These are phyloP conservation scores for Ormyrus labotus DNA, from an alignment of 2,888 invertebrate species.

Conservation along the genomic window DNA sequence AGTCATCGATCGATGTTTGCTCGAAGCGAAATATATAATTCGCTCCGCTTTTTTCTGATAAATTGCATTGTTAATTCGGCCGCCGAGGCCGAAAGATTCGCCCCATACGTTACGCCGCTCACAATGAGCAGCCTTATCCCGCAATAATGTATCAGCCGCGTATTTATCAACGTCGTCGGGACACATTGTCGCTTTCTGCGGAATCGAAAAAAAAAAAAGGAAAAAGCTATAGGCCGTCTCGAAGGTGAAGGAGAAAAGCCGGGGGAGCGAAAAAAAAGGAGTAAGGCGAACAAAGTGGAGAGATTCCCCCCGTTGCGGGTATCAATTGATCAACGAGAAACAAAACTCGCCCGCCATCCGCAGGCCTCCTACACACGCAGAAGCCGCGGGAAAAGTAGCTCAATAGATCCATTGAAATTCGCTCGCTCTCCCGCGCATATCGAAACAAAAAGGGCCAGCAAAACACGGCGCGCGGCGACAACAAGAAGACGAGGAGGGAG, in stretches of 20 bases:
- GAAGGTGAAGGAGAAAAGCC: conserved; percentile 21
- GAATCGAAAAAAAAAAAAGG: conserved; percentile 15
- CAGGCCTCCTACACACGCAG: conserved; percentile 26
- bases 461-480: not conserved
- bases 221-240: conserved; percentile 1
- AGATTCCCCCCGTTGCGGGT: conserved; percentile 33
- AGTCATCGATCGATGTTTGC: conserved; percentile 8
- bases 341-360: conserved; percentile 38
- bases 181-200: not conserved
- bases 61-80: too few species aligned
- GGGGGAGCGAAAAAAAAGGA: not conserved
- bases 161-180: conserved; percentile 51
- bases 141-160: not conserved
- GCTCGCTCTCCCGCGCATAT: not conserved
- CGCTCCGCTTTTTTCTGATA: too few species aligned
- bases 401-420: conserved; percentile 52
- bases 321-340: conserved; percentile 58
- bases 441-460: conserved; percentile 41
- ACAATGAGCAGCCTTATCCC: not conserved
- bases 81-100: too few species aligned
- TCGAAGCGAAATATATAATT: too few species aligned
- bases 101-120: too few species aligned
- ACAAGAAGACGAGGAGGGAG: conserved; percentile 5
- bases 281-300: conserved; percentile 38
- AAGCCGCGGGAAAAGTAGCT: conserved; percentile 43